phyloP scores from a whole-genome alignment of 2,888 invertebrate genomes.

The Tolmerus cingulatus region DNA sequence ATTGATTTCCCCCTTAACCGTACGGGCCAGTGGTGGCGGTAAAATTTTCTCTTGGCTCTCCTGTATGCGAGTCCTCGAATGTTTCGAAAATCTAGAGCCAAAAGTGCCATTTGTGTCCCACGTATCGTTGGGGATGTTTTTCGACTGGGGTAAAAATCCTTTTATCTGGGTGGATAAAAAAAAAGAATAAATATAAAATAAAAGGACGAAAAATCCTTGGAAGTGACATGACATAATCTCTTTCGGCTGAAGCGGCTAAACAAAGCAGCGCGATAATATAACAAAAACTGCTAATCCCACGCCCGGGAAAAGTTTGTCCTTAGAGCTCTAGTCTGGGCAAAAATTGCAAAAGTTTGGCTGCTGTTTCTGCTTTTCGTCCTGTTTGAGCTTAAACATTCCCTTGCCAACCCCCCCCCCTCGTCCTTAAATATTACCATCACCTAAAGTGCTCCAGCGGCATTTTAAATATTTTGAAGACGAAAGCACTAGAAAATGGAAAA shows the following conservation, averaged over 20 bases:
- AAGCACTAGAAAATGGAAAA: not conserved
- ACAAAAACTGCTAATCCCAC: conserved; percentile 12
- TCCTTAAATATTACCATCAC: not conserved
- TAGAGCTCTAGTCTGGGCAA: not conserved
- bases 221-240: not conserved
- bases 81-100: not conserved
- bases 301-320: not conserved
- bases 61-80: not conserved
- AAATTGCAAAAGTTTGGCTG: not conserved
- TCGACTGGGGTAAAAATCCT: not conserved
- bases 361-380: not conserved
- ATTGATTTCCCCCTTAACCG: conserved; percentile 8
- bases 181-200: not conserved
- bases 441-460: not conserved
- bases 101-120: not conserved
- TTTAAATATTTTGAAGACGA: conserved; percentile 26
- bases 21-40: not conserved
- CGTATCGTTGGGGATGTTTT: not conserved
- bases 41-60: not conserved
- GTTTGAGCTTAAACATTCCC: not conserved
- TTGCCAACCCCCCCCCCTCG: no score
- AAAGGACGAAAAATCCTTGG: not conserved
- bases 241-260: not conserved
- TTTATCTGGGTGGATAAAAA: not conserved
- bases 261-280: not conserved